Evolutionary conservation across 2,797 vertebrate species (phyloP).

Genomic region (Falco biarmicus): DNA sequence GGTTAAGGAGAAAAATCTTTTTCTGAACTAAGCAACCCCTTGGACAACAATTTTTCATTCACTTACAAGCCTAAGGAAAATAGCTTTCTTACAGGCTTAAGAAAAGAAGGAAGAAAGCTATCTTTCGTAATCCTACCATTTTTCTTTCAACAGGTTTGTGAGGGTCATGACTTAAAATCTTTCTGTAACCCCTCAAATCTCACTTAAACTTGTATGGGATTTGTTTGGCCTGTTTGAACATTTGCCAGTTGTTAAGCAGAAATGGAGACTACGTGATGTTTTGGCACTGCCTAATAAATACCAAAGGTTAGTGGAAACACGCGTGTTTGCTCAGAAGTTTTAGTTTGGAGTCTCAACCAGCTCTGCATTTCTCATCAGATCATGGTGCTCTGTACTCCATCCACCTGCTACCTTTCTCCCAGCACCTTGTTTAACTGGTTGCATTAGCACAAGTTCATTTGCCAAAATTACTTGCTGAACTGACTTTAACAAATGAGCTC

Average conservation of each 20-base stretch:
- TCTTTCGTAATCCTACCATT: not conserved
- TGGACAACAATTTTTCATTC: not conserved
- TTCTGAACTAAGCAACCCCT: not conserved
- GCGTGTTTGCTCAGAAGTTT: not conserved
- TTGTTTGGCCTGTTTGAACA: not conserved
- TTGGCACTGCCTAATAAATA: not conserved
- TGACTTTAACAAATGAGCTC: not conserved
- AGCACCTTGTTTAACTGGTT: not conserved
- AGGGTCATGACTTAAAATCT: not conserved
- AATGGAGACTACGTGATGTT: not conserved
- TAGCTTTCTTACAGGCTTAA: not conserved
- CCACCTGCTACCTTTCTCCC: not conserved
- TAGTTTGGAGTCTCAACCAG: not conserved
- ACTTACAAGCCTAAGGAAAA: not conserved
- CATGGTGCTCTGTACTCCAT: not conserved
- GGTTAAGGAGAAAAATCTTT: not conserved
- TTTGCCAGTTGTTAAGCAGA: not conserved
- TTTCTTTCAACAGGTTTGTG: not conserved
- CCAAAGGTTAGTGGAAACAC: not conserved
- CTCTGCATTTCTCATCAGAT: fast-evolving
- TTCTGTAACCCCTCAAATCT: not conserved
- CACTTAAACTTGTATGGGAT: not conserved
- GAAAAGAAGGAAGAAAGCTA: not conserved
- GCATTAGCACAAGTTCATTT: not conserved
- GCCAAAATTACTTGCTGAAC: not conserved